phyloP scores from a whole-genome alignment of 2,888 invertebrate species.

The Atethmia centrago region DNA sequence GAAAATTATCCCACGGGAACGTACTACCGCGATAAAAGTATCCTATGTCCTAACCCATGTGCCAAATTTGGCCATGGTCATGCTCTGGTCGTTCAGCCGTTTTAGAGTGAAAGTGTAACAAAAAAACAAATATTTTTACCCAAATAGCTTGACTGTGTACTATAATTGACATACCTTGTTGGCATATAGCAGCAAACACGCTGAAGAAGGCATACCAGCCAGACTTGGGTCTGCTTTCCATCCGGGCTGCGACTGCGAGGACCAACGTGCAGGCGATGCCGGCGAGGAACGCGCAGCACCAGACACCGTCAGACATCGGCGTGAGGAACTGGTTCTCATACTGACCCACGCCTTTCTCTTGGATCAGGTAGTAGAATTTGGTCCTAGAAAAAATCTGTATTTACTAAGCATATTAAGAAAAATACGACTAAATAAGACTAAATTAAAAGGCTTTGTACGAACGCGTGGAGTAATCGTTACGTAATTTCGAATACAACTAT shows the following conservation, averaged over 20 bases:
- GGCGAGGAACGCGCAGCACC: constrained; percentile 80
- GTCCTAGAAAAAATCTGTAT: constrained; percentile 69
- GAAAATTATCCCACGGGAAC: too few species aligned
- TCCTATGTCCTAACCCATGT: too few species aligned
- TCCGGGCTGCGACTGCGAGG: constrained; percentile 77
- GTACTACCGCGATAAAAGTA: too few species aligned
- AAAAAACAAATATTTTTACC: not conserved
- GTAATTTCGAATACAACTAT: not conserved
- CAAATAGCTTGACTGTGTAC: not conserved
- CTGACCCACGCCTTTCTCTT: constrained; percentile 81
- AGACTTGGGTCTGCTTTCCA: constrained; percentile 78
- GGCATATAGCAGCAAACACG: constrained; percentile 83
- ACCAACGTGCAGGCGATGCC: constrained; percentile 75
- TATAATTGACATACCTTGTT: constrained; percentile 77
- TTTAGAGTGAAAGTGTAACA: too few species aligned
- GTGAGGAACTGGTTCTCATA: constrained; percentile 87
- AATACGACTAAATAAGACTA: too few species aligned
- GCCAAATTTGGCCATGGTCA: too few species aligned
- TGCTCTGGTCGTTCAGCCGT: too few species aligned
- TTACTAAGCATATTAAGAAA: not conserved
- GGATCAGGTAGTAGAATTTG: constrained; percentile 85
- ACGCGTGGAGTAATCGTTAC: not conserved
- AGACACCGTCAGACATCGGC: constrained; percentile 85
- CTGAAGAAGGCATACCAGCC: constrained; percentile 79
- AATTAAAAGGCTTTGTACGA: not conserved